phyloP scores from a whole-genome alignment of 2,797 vertebrate species.

The Lithobates sylvaticus region DNA sequence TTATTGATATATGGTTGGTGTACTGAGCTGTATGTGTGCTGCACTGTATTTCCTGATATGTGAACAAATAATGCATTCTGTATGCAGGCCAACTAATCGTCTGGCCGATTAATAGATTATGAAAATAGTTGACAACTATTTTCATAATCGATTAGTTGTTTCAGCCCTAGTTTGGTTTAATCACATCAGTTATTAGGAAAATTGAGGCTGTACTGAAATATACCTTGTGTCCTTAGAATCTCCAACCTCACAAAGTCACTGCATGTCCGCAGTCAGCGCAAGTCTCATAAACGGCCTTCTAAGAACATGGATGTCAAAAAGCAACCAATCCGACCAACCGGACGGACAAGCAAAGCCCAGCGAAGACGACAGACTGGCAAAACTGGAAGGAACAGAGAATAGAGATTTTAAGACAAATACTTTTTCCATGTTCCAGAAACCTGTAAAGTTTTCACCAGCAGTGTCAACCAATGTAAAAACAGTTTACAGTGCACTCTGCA shows the following conservation, averaged over 20 bases:
- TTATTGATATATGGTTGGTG: no score
- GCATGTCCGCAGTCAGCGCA: constrained; percentile 78
- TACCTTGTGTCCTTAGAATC: constrained; percentile 68
- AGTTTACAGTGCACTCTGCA: background rate
- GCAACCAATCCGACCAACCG: constrained; percentile 65
- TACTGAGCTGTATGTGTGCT: no score
- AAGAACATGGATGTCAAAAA: constrained; percentile 71
- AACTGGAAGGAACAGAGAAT: constrained; percentile 73
- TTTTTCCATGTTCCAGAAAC: background rate
- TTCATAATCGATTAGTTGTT: no score
- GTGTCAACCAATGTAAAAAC: background rate
- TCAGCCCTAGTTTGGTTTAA: no score
- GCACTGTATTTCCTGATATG: no score
- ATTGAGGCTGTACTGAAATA: no score
- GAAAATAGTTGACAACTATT: no score
- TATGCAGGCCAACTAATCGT: no score
- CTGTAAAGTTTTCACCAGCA: background rate
- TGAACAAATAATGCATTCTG: no score
- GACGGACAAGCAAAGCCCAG: constrained; percentile 84
- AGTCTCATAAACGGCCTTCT: constrained; percentile 56
- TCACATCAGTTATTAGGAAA: no score
- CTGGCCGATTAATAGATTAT: no score
- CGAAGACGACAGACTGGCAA: constrained; percentile 82
- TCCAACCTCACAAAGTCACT: constrained; percentile 80
- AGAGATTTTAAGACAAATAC: background rate